These are phyloP conservation scores for Limnodromus scolopaceus DNA, from an alignment of 2,797 vertebrate species.

Conservation along the genomic window DNA sequence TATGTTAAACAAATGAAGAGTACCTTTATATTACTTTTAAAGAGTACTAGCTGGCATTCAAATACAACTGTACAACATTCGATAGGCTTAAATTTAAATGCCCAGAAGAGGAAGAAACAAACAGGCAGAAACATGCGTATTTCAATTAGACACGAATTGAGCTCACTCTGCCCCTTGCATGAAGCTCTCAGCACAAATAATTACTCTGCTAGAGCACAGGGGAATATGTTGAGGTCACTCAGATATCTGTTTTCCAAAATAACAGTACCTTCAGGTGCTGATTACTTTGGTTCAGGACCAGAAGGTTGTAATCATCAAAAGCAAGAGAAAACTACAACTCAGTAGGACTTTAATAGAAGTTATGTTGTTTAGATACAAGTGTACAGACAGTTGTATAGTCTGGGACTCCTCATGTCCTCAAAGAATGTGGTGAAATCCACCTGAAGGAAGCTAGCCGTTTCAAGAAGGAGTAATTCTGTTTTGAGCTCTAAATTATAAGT, in stretches of 20 bases:
- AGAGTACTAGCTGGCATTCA: not conserved
- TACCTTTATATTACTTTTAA: not conserved
- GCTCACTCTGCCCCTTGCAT: fast-evolving
- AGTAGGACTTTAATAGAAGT: not conserved
- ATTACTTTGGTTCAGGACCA: not conserved
- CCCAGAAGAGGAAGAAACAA: not conserved
- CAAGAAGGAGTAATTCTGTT: not conserved
- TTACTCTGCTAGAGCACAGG: not conserved
- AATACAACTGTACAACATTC: not conserved
- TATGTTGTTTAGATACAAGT: not conserved
- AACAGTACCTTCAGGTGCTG: not conserved
- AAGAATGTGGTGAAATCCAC: not conserved
- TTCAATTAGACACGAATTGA: not conserved
- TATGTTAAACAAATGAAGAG: not conserved
- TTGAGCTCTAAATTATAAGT: not conserved
- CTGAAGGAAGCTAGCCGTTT: not conserved
- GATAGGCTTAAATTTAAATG: not conserved
- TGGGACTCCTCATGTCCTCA: not conserved
- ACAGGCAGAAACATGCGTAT: not conserved
- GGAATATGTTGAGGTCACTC: fast-evolving
- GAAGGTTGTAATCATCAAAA: not conserved
- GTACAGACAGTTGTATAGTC: not conserved
- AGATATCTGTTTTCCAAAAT: not conserved
- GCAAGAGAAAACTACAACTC: not conserved
- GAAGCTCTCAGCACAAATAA: not conserved